Percentiles rank a stretch among this genome's conserved stretches.
phyloP scores from a whole-genome alignment of 2,113 vertebrate species.

The Panthera leo region DNA sequence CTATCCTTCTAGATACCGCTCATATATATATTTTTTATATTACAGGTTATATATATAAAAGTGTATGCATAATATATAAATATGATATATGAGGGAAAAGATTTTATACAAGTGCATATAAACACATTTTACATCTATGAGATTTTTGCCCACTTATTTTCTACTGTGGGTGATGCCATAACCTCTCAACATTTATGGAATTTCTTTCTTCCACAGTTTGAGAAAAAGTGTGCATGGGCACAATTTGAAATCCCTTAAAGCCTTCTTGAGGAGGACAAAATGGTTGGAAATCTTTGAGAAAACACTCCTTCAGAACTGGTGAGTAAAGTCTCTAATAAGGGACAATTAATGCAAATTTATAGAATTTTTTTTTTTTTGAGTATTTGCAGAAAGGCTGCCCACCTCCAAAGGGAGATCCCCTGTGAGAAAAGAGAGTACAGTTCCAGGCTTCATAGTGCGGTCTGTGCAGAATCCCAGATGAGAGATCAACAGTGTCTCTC shows the following conservation, averaged over 20 bases:
- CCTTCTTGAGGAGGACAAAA: background rate
- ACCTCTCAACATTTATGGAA: background rate
- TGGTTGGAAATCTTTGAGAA: background rate
- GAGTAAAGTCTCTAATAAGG: background rate
- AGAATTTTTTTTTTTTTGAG: background rate
- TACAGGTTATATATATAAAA: background rate
- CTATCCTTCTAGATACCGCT: background rate
- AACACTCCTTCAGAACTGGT: background rate
- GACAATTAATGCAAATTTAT: background rate
- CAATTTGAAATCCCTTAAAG: background rate
- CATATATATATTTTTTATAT: background rate
- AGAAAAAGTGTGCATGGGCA: background rate
- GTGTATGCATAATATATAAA: background rate
- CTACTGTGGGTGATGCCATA: background rate
- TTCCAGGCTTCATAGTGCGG: background rate
- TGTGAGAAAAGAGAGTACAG: background rate
- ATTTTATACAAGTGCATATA: background rate
- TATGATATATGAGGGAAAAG: background rate
- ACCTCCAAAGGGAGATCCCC: accelerated
- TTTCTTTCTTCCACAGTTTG: background rate
- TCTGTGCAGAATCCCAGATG: background rate
- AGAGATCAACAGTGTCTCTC: background rate
- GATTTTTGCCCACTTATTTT: background rate
- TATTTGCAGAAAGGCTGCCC: background rate
- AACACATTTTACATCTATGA: background rate